Evolutionary conservation across 2,888 invertebrate genomes (phyloP).

Genomic region (Amaurobius ferox): DNA sequence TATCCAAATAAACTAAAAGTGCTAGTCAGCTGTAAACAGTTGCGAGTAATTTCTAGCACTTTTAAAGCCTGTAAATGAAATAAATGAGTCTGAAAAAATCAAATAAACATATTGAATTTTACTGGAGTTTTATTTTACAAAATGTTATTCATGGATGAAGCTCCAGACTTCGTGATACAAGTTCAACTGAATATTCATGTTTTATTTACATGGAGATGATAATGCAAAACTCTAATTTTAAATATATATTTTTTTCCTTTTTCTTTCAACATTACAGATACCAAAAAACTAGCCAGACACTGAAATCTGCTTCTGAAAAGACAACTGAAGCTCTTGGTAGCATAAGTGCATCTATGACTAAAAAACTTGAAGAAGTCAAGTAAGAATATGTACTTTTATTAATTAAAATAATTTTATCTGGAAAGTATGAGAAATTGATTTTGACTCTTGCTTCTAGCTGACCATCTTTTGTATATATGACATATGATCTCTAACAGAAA

Average conservation of each 20-base stretch:
- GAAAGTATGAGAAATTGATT: conserved; percentile 43
- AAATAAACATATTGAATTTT: too few relatives aligned
- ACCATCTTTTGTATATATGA: too few relatives aligned
- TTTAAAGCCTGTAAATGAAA: too few relatives aligned
- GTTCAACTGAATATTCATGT: not conserved
- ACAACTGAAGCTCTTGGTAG: conserved; percentile 91
- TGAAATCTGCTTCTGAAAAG: conserved; percentile 92
- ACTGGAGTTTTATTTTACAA: too few relatives aligned
- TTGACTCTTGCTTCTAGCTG: too few relatives aligned
- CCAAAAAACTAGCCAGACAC: conserved; percentile 94
- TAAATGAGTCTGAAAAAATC: too few relatives aligned
- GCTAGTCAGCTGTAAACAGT: too few relatives aligned
- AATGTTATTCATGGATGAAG: too few relatives aligned
- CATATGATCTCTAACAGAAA: too few relatives aligned
- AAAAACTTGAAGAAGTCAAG: conserved; percentile 95
- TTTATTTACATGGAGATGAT: not conserved
- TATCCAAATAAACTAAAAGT: too few relatives aligned
- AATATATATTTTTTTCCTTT: not conserved
- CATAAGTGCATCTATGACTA: conserved; percentile 87
- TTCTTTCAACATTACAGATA: conserved; percentile 82
- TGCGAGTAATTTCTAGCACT: too few relatives aligned
- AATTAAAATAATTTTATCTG: conserved; percentile 49
- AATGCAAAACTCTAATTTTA: too few relatives aligned
- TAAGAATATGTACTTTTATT: conserved; percentile 71
- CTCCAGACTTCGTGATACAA: not conserved